phyloP scores from a whole-genome alignment of 2,797 vertebrate genomes.

The Echiichthys vipera region DNA sequence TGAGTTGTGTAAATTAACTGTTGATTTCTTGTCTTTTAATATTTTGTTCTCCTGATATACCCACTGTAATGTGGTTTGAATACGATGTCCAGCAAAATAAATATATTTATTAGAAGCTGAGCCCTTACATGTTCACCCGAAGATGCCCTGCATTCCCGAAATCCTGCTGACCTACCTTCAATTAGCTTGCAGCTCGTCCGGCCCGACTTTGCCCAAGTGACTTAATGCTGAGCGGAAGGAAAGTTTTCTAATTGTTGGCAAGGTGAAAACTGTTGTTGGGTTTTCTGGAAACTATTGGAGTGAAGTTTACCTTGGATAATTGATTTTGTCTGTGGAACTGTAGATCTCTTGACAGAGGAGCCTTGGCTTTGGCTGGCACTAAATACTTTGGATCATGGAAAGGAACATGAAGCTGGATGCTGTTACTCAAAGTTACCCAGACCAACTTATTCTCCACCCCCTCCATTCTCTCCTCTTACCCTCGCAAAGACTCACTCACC shows the following conservation, averaged over 20 bases:
- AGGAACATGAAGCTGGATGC: slow-evolving; percentile 42
- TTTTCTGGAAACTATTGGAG: slow-evolving; percentile 53
- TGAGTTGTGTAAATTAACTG: background rate
- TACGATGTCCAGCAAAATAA: background rate
- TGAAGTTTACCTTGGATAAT: slow-evolving; percentile 55
- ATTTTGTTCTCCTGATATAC: background rate
- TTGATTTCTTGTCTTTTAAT: background rate
- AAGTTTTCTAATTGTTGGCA: slow-evolving; percentile 45
- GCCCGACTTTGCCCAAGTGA: slow-evolving; percentile 19
- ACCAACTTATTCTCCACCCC: slow-evolving; percentile 16
- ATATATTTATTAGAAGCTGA: background rate
- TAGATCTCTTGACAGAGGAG: slow-evolving; percentile 43
- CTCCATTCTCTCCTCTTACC: slow-evolving; percentile 16
- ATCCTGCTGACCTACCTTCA: background rate
- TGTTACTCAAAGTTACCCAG: slow-evolving; percentile 35
- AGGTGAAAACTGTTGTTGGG: slow-evolving; percentile 23
- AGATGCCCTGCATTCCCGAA: slow-evolving; percentile 14
- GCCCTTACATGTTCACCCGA: slow-evolving; percentile 8
- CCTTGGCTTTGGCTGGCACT: slow-evolving; percentile 29
- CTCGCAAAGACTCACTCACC: slow-evolving; percentile 4
- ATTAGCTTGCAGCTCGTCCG: slow-evolving; percentile 14
- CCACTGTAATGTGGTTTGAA: background rate
- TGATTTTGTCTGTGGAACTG: slow-evolving; percentile 46
- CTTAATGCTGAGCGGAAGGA: slow-evolving; percentile 43
- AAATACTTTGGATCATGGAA: slow-evolving; percentile 33